Conservation (phyloP, 2,797 vertebrate genomes). For the Momotus momota region DNA sequence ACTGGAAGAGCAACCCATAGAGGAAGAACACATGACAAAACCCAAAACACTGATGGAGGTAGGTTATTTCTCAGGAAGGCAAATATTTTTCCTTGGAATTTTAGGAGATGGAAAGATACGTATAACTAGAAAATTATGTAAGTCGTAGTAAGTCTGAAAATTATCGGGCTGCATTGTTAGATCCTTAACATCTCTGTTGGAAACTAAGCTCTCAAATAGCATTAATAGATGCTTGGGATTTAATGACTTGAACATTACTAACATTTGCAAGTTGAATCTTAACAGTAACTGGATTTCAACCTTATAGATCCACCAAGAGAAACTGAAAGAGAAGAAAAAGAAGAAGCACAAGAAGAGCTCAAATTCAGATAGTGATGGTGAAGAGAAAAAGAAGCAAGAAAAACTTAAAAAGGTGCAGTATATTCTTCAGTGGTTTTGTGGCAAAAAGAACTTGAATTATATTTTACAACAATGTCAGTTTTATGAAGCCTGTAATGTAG, state of each 20-base stretch:
- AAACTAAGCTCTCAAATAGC: background rate
- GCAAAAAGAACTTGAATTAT: background rate
- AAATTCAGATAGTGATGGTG: conserved; percentile 89
- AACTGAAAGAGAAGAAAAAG: conserved; percentile 93
- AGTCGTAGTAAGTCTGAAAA: background rate
- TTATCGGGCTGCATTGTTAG: background rate
- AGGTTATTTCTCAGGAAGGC: background rate
- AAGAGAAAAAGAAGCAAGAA: conserved; percentile 93
- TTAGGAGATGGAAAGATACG: background rate
- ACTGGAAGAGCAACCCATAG: conserved; percentile 75
- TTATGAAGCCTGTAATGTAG: background rate
- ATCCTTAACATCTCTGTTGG: background rate
- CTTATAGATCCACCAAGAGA: conserved; percentile 92
- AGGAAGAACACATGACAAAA: conserved; percentile 77
- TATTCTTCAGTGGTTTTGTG: background rate
- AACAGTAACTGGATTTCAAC: background rate
- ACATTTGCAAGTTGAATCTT: background rate
- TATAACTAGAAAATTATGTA: background rate
- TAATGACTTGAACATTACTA: background rate
- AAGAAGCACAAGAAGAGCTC: conserved; percentile 90
- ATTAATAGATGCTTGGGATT: background rate
- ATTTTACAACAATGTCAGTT: background rate
- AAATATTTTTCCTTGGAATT: background rate
- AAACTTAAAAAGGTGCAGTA: conserved; percentile 91
- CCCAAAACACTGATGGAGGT: conserved; percentile 94